Conservation (phyloP, 2,113 vertebrate species). For the Micromys minutus region DNA sequence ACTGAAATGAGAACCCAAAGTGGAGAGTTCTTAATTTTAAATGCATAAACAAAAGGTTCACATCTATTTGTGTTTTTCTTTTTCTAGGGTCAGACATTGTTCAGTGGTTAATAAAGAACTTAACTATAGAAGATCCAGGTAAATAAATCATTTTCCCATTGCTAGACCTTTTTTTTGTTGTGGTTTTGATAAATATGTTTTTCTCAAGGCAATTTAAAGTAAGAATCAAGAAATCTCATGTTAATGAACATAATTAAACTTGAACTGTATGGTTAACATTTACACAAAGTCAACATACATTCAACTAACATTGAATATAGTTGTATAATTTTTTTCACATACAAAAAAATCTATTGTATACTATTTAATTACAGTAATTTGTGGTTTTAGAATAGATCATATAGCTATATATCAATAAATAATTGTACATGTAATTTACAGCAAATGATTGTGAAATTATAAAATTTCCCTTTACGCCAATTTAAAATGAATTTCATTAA, state of each 20-base stretch:
- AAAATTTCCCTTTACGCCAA: neutral
- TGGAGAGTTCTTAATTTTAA: slow-evolving; percentile 25
- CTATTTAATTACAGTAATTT: neutral
- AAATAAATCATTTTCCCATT: slow-evolving; percentile 78
- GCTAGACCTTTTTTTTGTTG: slow-evolving; percentile 26
- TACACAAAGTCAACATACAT: neutral
- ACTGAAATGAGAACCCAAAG: neutral
- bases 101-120: slow-evolving; percentile 98
- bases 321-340: neutral
- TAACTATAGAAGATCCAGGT: slow-evolving; percentile 98
- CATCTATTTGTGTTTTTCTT: slow-evolving; percentile 76
- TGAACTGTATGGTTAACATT: neutral
- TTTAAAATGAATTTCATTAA: neutral
- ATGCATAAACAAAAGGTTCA: slow-evolving; percentile 48
- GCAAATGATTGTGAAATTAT: slow-evolving; percentile 9
- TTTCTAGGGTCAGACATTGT: slow-evolving; percentile 96
- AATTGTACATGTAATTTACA: neutral
- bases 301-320: neutral
- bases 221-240: neutral
- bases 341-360: neutral
- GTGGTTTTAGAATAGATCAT: neutral
- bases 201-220: neutral
- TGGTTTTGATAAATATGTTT: slow-evolving; percentile 44
- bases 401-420: neutral
- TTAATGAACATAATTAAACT: slow-evolving; percentile 30